Conservation (phyloP, 2,113 vertebrate genomes). For the Cottus gobio region DNA sequence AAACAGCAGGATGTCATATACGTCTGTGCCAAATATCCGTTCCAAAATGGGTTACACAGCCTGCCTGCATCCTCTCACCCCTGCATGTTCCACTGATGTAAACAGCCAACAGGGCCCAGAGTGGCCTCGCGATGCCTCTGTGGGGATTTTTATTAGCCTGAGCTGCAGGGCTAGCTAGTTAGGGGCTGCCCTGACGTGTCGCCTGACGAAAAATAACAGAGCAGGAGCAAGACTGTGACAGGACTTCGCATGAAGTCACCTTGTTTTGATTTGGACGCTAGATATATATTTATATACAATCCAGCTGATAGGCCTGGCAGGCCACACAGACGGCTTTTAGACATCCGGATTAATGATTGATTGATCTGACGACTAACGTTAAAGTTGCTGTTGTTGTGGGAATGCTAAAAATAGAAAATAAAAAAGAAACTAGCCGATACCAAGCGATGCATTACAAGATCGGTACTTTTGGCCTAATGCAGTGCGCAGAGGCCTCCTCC, state of each 20-base stretch:
- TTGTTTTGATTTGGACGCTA: conserved; percentile 46
- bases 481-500: conserved; percentile 70
- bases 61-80: conserved; percentile 37
- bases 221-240: conserved; percentile 16
- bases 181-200: conserved; percentile 39
- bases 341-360: background rate
- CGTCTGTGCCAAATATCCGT: conserved; percentile 21
- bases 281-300: background rate
- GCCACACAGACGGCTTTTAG: background rate
- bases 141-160: conserved; percentile 19
- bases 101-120: conserved; percentile 31
- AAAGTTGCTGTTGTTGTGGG: conserved; percentile 42
- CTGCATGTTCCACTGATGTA: conserved; percentile 39
- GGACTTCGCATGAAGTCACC: conserved; percentile 42
- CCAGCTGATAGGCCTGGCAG: background rate
- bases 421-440: conserved; percentile 1
- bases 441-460: conserved; percentile 42
- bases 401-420: conserved; percentile 16
- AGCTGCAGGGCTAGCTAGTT: conserved; percentile 8
- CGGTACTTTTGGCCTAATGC: conserved; percentile 54
- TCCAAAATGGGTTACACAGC: conserved; percentile 38
- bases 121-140: conserved; percentile 27
- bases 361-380: conserved; percentile 16
- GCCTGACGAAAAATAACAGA: conserved; percentile 48
- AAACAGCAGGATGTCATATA: conserved; percentile 25